Evolutionary conservation across 2,888 invertebrate genomes (phyloP), one percentile per base, ranked within the genome.

Genomic region (Drosophila barbarae): DNA sequence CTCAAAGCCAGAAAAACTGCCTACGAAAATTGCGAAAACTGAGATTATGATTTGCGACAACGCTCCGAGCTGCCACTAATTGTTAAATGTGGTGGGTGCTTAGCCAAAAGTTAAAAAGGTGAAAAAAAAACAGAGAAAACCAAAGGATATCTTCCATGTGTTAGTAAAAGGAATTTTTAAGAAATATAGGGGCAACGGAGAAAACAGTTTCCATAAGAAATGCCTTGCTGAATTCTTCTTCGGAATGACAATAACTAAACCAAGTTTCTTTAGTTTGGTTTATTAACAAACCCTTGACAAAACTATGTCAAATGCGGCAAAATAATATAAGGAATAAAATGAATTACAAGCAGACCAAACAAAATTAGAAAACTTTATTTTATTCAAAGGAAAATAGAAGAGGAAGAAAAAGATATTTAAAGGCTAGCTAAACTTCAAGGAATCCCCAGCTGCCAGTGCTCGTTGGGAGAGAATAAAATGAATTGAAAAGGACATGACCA

Each of bases 61-160:
- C 5, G 49, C 38, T 23, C 7, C 3, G 38, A 54, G 54, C 30
- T 54, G 53, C 34, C 50, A 50, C 71, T 76, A 79, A 83, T 83
- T 74, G 72, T 70, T 83, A 65, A 72, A 79, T 46, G 83, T 60
- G 61, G 65, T 68, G 63, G 63, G 36, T 50, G 42, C 21, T 51
- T 36, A 21, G 41, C 18, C 26, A 55, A 50, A 66, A 26, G 32
- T 34, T 21, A 21, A 3, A 15, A 39, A 18, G 23, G 21, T 10
- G 2, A 18, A 18, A 18, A 18, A 3, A 6, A 49, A 21, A 32
- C 2, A 21, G 10, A 4, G 13, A 10, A 21, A 32, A 21, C 3
- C 1, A 12, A n/a, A 1, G 10, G 12, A 18, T 44, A 28, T 15
- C 10, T 26, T n/a, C 5, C 2, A n/a, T 42, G 23, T 13, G 1